These are phyloP conservation scores for Platypus cylindrus DNA, from an alignment of 2,888 invertebrate species.

Conservation along the genomic window DNA sequence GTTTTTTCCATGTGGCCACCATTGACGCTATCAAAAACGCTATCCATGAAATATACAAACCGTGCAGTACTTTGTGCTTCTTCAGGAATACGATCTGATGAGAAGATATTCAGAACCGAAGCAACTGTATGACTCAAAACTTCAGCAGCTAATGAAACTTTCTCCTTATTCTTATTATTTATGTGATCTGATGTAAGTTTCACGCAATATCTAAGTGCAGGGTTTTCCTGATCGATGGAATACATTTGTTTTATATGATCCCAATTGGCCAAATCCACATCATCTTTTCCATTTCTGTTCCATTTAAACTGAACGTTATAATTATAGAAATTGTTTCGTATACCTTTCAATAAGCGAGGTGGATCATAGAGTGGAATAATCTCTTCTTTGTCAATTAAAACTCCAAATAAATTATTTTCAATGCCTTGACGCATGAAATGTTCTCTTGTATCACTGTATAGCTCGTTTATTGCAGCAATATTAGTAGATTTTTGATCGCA, in stretches of 20 bases:
- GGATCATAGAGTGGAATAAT: constrained; percentile 5
- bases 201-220: not conserved
- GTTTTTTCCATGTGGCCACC: constrained; percentile 1
- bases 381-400: constrained; percentile 3
- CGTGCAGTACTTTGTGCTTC: constrained; percentile 6
- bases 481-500: constrained; percentile 1
- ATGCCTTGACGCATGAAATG: not conserved
- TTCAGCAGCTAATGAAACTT: constrained; percentile 7
- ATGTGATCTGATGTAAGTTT: not conserved
- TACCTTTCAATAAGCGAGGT: constrained; percentile 2
- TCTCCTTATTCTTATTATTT: constrained; percentile 6
- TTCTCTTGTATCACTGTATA: not conserved
- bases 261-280: constrained; percentile 1
- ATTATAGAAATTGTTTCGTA: not conserved
- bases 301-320: not conserved
- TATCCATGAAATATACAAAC: constrained; percentile 10
- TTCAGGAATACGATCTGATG: not conserved
- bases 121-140: constrained; percentile 4
- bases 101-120: not conserved
- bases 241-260: too few species aligned
- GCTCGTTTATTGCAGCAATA: not conserved
- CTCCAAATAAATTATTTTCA: constrained; percentile 1
- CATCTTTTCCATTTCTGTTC: not conserved
- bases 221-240: too few species aligned
- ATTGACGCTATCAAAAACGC: constrained; percentile 11